Percentiles rank a stretch among this genome's conserved stretches.
Evolutionary conservation across 23 tunicate species (phyloP).

Genomic region (Styela clava): DNA sequence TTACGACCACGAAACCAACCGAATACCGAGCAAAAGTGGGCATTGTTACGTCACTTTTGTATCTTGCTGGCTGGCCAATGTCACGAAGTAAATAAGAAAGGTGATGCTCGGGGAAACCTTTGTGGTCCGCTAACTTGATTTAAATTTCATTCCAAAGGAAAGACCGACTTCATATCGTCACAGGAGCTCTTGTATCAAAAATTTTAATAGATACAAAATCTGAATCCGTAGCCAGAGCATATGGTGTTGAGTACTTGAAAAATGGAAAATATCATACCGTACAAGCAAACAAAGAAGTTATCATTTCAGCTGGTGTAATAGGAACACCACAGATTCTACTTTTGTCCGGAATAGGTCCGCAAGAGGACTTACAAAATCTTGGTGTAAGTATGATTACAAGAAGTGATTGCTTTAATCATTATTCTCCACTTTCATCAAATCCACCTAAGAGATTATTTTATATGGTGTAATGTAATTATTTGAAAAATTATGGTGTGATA

Average conservation of each 20-base stretch:
- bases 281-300: slow-evolving; percentile 55
- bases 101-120: too few relatives aligned
- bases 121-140: too few relatives aligned
- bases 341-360: slow-evolving; percentile 81
- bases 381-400: slow-evolving; percentile 43
- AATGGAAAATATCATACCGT: slow-evolving; percentile 43
- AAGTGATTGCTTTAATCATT: too few relatives aligned
- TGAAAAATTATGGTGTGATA: too few relatives aligned
- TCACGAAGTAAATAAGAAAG: too few relatives aligned
- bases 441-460: not conserved
- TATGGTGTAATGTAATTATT: too few relatives aligned
- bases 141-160: not conserved
- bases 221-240: slow-evolving; percentile 20
- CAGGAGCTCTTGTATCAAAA: slow-evolving; percentile 47
- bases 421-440: too few relatives aligned
- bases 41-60: too few relatives aligned
- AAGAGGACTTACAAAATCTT: slow-evolving; percentile 43
- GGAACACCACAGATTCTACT: slow-evolving; percentile 83
- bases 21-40: too few relatives aligned
- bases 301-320: slow-evolving; percentile 63
- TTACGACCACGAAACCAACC: too few relatives aligned
- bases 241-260: slow-evolving; percentile 55
- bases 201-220: slow-evolving; percentile 29
- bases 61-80: too few relatives aligned
- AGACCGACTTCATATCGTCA: slow-evolving; percentile 42